Percentiles rank a stretch among this genome's conserved stretches.
phyloP scores from a whole-genome alignment of 2,888 invertebrate species.

The Troglohyphantes excavatus region DNA sequence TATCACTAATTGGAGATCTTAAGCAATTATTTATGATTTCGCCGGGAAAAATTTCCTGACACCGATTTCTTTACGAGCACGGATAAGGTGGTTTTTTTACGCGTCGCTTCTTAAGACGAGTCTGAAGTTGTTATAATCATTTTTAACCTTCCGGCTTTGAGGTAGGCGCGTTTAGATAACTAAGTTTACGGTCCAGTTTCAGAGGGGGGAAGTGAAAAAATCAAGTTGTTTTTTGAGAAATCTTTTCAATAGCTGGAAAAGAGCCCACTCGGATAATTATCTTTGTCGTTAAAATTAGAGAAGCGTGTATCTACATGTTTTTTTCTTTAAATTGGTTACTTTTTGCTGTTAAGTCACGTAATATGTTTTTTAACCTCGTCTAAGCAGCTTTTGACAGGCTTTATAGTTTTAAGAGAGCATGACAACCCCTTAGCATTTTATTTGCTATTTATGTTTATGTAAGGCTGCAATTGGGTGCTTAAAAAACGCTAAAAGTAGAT shows the following conservation, averaged over 20 bases:
- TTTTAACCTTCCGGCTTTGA: slow-evolving; percentile 62
- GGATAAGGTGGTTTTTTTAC: slow-evolving; percentile 6
- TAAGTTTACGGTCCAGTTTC: slow-evolving; percentile 63
- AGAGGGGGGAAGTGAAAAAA: slow-evolving; percentile 29
- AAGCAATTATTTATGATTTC: slow-evolving; percentile 74
- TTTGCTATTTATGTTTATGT: slow-evolving; percentile 1
- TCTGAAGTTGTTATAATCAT: slow-evolving; percentile 73
- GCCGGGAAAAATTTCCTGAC: slow-evolving; percentile 63
- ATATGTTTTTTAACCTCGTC: slow-evolving; percentile 16
- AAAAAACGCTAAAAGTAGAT: slow-evolving; percentile 15
- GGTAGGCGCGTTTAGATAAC: slow-evolving; percentile 57
- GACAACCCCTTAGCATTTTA: slow-evolving; percentile 21
- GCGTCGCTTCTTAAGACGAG: slow-evolving; percentile 50
- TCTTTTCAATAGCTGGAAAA: slow-evolving; percentile 49
- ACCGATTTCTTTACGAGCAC: slow-evolving; percentile 54
- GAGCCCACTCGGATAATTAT: slow-evolving; percentile 65
- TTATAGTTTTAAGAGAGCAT: slow-evolving; percentile 42
- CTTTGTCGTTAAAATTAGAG: slow-evolving; percentile 74
- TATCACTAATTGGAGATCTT: slow-evolving; percentile 75
- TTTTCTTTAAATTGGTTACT: slow-evolving; percentile 42
- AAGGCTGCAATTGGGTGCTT: slow-evolving; percentile 12
- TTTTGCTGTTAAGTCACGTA: slow-evolving; percentile 32
- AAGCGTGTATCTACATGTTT: slow-evolving; percentile 28
- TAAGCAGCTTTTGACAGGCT: slow-evolving; percentile 40
- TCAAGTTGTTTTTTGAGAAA: slow-evolving; percentile 43